Percentiles rank a stretch among this genome's conserved stretches.
phyloP scores from a whole-genome alignment of 2,797 vertebrate genomes.

The Percopsis omiscomaycus region DNA sequence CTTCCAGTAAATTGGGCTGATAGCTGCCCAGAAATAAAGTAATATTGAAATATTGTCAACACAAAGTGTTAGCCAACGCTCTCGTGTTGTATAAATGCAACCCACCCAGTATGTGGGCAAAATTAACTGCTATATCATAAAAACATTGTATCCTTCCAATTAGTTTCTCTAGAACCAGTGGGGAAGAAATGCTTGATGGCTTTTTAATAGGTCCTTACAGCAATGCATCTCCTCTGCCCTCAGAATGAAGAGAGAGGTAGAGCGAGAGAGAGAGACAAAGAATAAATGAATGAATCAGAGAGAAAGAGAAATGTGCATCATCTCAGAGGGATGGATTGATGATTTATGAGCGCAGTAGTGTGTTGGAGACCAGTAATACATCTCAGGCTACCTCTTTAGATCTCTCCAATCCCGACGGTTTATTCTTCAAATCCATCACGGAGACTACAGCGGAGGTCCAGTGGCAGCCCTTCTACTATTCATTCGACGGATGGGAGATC shows the following conservation, averaged over 20 bases:
- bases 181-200: neutral
- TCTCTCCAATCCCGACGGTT: slow-evolving; percentile 89
- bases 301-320: neutral
- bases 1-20: slow-evolving; percentile 1
- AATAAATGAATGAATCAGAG: neutral
- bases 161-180: neutral
- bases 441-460: slow-evolving; percentile 95
- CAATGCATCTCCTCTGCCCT: neutral
- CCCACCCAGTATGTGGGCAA: neutral
- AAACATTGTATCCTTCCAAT: neutral
- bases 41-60: slow-evolving; percentile 12
- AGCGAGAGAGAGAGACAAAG: neutral
- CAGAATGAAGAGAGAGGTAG: neutral
- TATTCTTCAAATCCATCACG: slow-evolving; percentile 95
- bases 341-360: slow-evolving; percentile 65
- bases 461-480: slow-evolving; percentile 93
- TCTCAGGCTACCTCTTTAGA: slow-evolving; percentile 78
- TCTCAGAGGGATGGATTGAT: slow-evolving; percentile 37
- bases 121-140: neutral
- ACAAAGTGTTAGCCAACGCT: slow-evolving; percentile 4
- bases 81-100: slow-evolving; percentile 11
- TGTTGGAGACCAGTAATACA: slow-evolving; percentile 64
- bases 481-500: slow-evolving; percentile 98
- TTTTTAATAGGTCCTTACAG: no score
- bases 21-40: slow-evolving; percentile 19